Percentiles rank a stretch among this genome's conserved stretches.
phyloP scores from a whole-genome alignment of 2,797 vertebrate species.

The Chelon labrosus region DNA sequence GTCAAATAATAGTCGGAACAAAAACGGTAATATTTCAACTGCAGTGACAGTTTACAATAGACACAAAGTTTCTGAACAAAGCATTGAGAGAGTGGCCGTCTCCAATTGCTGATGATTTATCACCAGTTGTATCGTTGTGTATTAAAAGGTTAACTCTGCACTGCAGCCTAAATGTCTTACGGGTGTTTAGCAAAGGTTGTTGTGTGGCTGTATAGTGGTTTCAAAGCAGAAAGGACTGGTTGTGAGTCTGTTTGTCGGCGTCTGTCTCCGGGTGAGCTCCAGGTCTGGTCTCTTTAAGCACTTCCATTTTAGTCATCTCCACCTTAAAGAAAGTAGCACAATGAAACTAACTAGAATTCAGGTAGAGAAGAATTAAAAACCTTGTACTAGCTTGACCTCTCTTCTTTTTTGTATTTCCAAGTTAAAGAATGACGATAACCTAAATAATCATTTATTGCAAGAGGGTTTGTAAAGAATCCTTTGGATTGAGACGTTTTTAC shows the following conservation, averaged over 20 bases:
- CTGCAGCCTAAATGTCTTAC: conserved; percentile 40
- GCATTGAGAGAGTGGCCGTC: not conserved
- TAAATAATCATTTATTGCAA: conserved; percentile 84
- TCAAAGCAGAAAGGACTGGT: conserved; percentile 22
- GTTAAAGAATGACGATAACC: conserved; percentile 81
- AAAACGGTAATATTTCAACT: conserved; percentile 8
- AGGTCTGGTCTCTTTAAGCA: conserved; percentile 81
- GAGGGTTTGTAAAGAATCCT: conserved; percentile 87
- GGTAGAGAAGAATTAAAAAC: conserved; percentile 87
- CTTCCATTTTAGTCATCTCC: conserved; percentile 87
- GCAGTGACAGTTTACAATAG: conserved; percentile 14
- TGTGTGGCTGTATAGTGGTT: conserved; percentile 23
- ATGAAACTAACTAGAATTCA: conserved; percentile 90
- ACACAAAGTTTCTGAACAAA: conserved; percentile 15
- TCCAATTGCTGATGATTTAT: conserved; percentile 39
- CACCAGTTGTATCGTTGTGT: conserved; percentile 20
- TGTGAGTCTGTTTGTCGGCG: conserved; percentile 52
- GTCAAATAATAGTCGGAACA: conserved; percentile 2
- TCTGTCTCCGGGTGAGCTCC: conserved; percentile 81
- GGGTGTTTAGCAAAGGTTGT: conserved; percentile 38
- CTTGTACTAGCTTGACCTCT: conserved; percentile 89
- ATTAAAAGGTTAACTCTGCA: conserved; percentile 51
- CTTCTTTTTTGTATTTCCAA: conserved; percentile 87
- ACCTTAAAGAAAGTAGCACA: conserved; percentile 91
- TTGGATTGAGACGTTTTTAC: conserved; percentile 88